A percentile compares a stretch with the other conserved stretches of the same genome.
Conservation (phyloP, 1,140 invertebrate genomes). For the Hesperophylax magnus region DNA sequence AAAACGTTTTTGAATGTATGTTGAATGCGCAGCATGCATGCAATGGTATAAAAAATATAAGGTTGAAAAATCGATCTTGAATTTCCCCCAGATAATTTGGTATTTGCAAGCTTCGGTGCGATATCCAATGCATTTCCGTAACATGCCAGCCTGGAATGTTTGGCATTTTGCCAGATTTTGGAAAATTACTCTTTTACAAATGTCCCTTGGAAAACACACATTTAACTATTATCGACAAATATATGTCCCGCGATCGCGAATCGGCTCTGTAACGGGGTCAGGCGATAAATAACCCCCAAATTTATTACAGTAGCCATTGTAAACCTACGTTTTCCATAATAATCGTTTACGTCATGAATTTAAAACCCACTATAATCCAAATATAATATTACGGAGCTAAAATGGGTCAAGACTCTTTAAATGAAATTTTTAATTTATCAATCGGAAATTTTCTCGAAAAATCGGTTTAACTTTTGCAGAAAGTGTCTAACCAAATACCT, state of each 20-base stretch:
- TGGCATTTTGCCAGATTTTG: slow-evolving; percentile 7
- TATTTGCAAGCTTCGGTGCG: neutral
- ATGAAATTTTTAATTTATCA: no score
- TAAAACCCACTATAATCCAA: no score
- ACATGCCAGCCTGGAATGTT: neutral
- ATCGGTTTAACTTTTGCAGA: no score
- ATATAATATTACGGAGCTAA: no score
- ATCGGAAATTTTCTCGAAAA: no score
- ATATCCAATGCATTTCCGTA: neutral
- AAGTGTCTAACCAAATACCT: no score
- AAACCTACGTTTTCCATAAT: neutral
- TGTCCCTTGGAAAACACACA: slow-evolving; percentile 26
- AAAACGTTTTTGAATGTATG: no score
- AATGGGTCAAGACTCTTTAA: no score
- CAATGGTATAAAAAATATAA: slow-evolving; percentile 3
- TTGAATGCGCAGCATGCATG: neutral
- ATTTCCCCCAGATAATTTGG: neutral
- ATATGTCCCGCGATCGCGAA: neutral
- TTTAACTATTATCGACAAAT: neutral
- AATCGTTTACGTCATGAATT: neutral
- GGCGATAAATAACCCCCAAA: slow-evolving; percentile 20
- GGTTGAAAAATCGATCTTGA: no score
- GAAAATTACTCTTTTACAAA: slow-evolving; percentile 17
- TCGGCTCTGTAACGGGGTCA: slow-evolving; percentile 12
- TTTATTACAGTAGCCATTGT: slow-evolving; percentile 13